A percentile compares a stretch with the other conserved stretches of the same genome.
phyloP scores from a whole-genome alignment of 2,888 invertebrate species.

The Coecobrya sp. region DNA sequence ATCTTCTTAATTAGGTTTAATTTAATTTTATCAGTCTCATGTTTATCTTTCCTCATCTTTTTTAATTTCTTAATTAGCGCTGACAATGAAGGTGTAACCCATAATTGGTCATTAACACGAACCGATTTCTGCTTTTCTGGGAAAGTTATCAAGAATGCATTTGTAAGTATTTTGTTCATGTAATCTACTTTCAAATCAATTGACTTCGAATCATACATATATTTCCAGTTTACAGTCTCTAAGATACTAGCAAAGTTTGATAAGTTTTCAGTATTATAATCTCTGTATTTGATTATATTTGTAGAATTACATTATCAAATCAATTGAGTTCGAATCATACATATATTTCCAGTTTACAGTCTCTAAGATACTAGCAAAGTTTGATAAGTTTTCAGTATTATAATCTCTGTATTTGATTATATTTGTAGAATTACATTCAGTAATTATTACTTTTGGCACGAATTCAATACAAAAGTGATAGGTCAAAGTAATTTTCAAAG shows the following conservation, averaged over 20 bases:
- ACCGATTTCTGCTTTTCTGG: background rate
- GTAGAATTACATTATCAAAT: too few relatives aligned
- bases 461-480: conserved; percentile 1
- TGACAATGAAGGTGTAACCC: background rate
- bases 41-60: background rate
- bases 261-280: background rate
- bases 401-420: conserved; percentile 7
- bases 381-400: background rate
- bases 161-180: background rate
- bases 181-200: conserved; percentile 6
- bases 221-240: background rate
- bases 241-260: background rate
- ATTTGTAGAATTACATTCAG: too few relatives aligned
- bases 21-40: background rate
- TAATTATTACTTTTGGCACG: background rate
- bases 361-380: background rate
- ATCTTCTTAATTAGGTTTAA: background rate
- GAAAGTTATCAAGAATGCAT: conserved; percentile 7
- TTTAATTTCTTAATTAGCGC: background rate
- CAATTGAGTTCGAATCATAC: background rate
- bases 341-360: background rate
- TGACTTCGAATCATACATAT: background rate
- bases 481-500: background rate
- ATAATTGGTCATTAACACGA: background rate
- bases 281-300: background rate